Percentiles rank a stretch among this genome's conserved stretches.
Conservation (phyloP, 2,113 vertebrate species). For the Cephalopholis sonnerati region DNA sequence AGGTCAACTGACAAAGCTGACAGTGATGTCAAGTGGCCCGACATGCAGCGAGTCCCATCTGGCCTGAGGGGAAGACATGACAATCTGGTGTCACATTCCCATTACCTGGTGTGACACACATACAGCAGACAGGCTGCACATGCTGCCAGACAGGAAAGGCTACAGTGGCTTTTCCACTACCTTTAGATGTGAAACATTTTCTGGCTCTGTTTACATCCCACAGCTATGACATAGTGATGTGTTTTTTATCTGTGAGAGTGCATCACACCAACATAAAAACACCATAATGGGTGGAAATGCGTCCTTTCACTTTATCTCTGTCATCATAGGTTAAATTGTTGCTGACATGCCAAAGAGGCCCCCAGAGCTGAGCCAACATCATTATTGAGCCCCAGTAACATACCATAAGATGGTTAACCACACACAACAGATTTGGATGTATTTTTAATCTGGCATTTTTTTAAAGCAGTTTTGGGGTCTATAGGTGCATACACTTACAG, state of each 20-base stretch:
- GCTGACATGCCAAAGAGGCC: constrained; percentile 38
- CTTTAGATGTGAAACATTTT: not conserved
- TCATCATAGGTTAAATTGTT: constrained; percentile 5
- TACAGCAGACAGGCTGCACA: constrained; percentile 4
- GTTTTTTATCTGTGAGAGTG: not conserved
- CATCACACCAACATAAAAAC: not conserved
- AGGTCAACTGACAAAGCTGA: constrained; percentile 84
- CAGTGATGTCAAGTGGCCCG: constrained; percentile 83
- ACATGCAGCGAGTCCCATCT: constrained; percentile 81
- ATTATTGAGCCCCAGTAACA: constrained; percentile 41
- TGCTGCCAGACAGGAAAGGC: constrained; percentile 9
- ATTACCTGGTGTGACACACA: constrained; percentile 39
- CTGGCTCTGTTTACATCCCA: not conserved
- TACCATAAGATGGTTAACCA: constrained; percentile 53
- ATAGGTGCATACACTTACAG: not conserved
- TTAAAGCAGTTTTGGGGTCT: constrained; percentile 13
- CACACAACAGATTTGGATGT: constrained; percentile 49
- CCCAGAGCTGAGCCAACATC: constrained; percentile 27
- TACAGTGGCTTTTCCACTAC: not conserved
- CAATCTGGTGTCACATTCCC: constrained; percentile 71
- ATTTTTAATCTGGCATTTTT: constrained; percentile 57
- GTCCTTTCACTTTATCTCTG: constrained; percentile 19
- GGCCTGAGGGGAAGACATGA: constrained; percentile 61
- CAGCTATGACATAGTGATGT: not conserved
- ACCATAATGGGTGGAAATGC: not conserved